Base-by-base conservation (phyloP, 2,797 vertebrate genomes). In the Oreonectes daqikongensis region DNA sequence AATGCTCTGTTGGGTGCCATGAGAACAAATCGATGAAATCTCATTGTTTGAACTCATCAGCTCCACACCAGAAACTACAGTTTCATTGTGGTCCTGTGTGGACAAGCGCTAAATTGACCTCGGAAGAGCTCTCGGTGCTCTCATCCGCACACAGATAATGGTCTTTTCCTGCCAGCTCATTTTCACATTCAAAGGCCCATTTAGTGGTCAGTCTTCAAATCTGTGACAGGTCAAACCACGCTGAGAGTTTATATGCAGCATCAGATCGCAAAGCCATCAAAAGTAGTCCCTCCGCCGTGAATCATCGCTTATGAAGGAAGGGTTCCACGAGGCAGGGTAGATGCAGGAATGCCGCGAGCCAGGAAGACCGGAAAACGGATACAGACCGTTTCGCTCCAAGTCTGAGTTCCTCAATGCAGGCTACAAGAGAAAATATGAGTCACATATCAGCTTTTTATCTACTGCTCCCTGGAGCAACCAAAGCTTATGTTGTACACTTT, bases 341-440 rank as follows among this genome's bases (percentile, higher is more conserved):
- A 99, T 98, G 87, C 96, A 98, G 1, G 97, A 99, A 86, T 99
- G 97, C 52, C 97, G 95, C 8, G 97, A 98, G 11, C 97, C 97
- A 0, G 97, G 97, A 70, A 98, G 88, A 59, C 97, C 96, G 2
- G 94, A 94, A 91, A 97, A 98, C 1, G 96, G 95, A 83, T 95
- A 97, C 44, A 98, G 88, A 79, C 96, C 95, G 0, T 98, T 99
- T 87, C 95, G 92, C 84, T 99, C 96, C 89, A 98, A 91, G 89
- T 99, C 97, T 15, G 96, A 89, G 87, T 96, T 98, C 82, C 97
- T 95, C 75, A 97, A 84, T 15, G 92, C 93, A 70, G 96, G 95
- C 97, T 99, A 82, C 22, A 82, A 82, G 32, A 81, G 40, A 63
- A 12, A 86, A 30, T 82, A 42, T 14, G 17, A 42, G 1, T 50